Evolutionary conservation across 2,888 invertebrate genomes (phyloP).

Genomic region (Smittia aterrima): DNA sequence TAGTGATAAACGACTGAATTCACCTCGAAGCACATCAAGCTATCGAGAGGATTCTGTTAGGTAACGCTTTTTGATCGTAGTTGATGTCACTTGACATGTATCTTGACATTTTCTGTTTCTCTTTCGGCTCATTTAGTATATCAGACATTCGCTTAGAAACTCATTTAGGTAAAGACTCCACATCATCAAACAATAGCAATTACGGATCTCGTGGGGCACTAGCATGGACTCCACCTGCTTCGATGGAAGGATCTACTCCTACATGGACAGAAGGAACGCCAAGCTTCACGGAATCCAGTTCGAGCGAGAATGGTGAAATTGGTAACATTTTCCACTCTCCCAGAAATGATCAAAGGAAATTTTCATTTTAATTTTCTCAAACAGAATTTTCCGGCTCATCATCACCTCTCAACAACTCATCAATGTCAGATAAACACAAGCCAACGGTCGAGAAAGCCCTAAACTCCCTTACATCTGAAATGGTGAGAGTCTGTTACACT

Average conservation of each 20-base stretch:
- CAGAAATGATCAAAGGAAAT: too few relatives aligned
- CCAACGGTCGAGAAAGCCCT: constrained; percentile 69
- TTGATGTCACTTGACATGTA: neutral
- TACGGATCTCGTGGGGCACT: constrained; percentile 56
- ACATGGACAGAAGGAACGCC: constrained; percentile 98
- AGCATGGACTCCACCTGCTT: constrained; percentile 79
- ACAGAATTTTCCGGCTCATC: constrained; percentile 59
- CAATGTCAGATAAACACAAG: constrained; percentile 55
- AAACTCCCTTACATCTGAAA: constrained; percentile 79
- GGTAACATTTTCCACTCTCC: constrained; percentile 52
- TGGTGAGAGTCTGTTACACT: constrained; percentile 61
- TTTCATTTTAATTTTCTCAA: constrained; percentile 34
- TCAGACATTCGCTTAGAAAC: constrained; percentile 71
- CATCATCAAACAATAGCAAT: constrained; percentile 56
- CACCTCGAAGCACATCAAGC: constrained; percentile 26
- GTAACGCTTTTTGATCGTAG: constrained; percentile 53
- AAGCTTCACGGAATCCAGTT: constrained; percentile 95
- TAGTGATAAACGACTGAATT: constrained; percentile 38
- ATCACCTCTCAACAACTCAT: constrained; percentile 55
- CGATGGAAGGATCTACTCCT: constrained; percentile 88
- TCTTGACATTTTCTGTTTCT: neutral
- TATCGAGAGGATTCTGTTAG: constrained; percentile 59
- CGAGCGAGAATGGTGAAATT: constrained; percentile 72
- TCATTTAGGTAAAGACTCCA: constrained; percentile 53
- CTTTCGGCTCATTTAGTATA: constrained; percentile 56